Evolutionary conservation across 2,113 vertebrate species (phyloP), one percentile per base, ranked within the genome.

Genomic region (Lasiurus cinereus): DNA sequence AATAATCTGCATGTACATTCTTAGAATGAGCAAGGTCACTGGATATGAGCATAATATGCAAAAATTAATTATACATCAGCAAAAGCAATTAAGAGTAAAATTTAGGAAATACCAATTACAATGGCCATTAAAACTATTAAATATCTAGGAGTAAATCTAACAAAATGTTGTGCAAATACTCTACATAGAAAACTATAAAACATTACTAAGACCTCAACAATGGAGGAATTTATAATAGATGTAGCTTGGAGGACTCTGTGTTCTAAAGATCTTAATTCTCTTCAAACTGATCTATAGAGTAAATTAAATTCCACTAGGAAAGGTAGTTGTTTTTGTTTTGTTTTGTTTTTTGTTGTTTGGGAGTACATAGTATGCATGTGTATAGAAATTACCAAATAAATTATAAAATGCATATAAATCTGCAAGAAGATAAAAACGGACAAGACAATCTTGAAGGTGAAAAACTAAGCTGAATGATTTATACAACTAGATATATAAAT

Each of bases 21-120:
- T 36, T 36, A 86, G 59, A 92, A 89, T 50, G n/a, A 69, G 21
- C 52, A 69, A 87, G 76, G 62, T 90, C 69, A 79, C 15, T 84
- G 74, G 16, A 77, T 52, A 73, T 2, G 48, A 90, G 27, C 18
- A 24, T 50, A 78, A 79, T 93, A 83, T 67, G 79, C 15, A 78
- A 78, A 94, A 88, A 83, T 50, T 83, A 90, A 82, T 66, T 52
- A 84, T 31, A 21, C n/a, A 78, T 66, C 5, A 62, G n/a, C 19
- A 90, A 92, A 91, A 88, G 12, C 18, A 79, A 78, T 78, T 67
- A 33, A 79, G 88, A 88, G 56, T 85, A 76, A 85, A 85, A 85
- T 13, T 64, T 82, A 27, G 6, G 52, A 89, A 82, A 74, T 73
- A 64, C 9, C 27, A 79, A 39, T 56, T 91, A 33, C 10, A 48